Conservation (phyloP, 1,140 invertebrate genomes). For the Musca vetustissima region DNA sequence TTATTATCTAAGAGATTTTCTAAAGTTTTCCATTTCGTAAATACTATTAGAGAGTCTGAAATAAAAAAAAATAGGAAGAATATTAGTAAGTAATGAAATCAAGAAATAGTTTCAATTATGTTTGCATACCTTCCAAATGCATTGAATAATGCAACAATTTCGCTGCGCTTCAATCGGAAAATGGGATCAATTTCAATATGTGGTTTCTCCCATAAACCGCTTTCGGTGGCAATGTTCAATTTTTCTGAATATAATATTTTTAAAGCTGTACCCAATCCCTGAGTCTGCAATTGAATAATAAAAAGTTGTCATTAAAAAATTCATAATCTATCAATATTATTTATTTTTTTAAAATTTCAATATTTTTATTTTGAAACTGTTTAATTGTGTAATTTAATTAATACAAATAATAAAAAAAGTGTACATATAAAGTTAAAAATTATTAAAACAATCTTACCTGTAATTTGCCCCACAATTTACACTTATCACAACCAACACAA, state of each 20-base stretch:
- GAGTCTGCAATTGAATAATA: constrained; percentile 64
- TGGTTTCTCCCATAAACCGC: constrained; percentile 55
- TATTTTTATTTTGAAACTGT: no score
- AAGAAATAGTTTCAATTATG: no score
- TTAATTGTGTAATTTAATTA: no score
- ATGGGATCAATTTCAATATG: constrained; percentile 51
- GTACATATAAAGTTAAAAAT: no score
- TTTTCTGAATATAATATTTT: constrained; percentile 96
- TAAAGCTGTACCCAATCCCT: constrained; percentile 94
- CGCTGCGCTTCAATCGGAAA: constrained; percentile 85
- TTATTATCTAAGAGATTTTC: constrained; percentile 63
- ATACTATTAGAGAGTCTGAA: constrained; percentile 77
- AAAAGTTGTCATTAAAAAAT: background rate
- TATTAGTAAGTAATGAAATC: no score
- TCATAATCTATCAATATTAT: no score
- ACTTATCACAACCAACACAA: constrained; percentile 99
- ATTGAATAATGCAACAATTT: constrained; percentile 96
- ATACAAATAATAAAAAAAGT: no score
- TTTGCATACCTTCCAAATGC: constrained; percentile 83
- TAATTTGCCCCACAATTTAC: constrained; percentile 97
- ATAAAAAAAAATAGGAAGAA: constrained; percentile 33
- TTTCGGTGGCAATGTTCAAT: constrained; percentile 64
- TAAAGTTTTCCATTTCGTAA: constrained; percentile 76
- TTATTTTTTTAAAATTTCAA: no score
- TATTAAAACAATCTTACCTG: constrained; percentile 61